Evolutionary conservation across 92 coral and sea anemone species (phyloP), one percentile per base, ranked within the genome.

Genomic region (Diadumene lineata): DNA sequence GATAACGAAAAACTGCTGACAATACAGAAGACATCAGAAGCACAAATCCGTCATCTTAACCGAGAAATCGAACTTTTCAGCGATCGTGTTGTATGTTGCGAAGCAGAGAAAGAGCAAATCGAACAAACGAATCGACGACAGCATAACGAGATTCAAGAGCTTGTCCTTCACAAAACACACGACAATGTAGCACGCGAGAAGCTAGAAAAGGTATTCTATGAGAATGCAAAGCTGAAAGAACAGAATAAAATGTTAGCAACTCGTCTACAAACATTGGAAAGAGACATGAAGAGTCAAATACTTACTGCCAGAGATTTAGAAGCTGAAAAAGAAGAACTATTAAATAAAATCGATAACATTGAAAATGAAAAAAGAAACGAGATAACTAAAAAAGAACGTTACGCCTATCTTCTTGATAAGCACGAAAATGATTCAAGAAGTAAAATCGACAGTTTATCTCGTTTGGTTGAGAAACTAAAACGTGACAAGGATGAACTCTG

Each of bases 161-260:
- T 79, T 10, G 74, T 64, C 25, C 87, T 77, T 38, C 87, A 77
- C 28, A 68, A 50, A 19, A 77, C 75, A 15, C 50, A 61, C 28
- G 75, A 83, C 43, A 64, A 82, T 26, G 71, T 72, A 28, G 69
- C 78, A 2, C 75, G 85, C 30, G 82, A 73, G 33, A 77, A 87
- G 70, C 79, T 87, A 1, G 82, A 69, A 72, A 82, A 64, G 53
- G 58, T 87, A 38, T 83, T 87, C 48, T 80, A 86, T 19, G 88
- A 87, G 34, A 83, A 82, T 68, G 74, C 79, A 8, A 77, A 77
- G 66, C 75, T 87, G 0, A 82, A 83, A 38, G 82, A 75, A 48
- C 72, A 69, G 68, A 87, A 87, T 51, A 87, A 70, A 57, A 70
- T 56, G 63, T 68, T 87, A 6, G 73, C 74, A 33, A 32, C 83